These are phyloP conservation scores for Cephus runcator DNA, from an alignment of 2,888 invertebrate species.

Conservation along the genomic window DNA sequence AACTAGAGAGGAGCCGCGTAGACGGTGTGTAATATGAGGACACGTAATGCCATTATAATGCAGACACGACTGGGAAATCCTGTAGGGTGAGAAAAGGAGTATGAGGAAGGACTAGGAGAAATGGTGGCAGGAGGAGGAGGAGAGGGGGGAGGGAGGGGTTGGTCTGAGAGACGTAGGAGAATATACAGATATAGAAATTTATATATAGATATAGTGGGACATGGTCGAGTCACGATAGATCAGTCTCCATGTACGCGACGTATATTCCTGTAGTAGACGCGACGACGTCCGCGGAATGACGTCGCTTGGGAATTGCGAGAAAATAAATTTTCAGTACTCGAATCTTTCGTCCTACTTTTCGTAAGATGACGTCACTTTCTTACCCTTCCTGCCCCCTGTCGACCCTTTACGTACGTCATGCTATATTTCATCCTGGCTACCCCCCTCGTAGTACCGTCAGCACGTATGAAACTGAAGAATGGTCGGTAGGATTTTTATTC, in stretches of 20 bases:
- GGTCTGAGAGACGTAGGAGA: conserved; percentile 21
- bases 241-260: conserved; percentile 19
- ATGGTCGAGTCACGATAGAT: conserved; percentile 2
- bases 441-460: background rate
- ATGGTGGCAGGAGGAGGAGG: background rate
- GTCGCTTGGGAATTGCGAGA: conserved; percentile 46
- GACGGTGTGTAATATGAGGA: conserved; percentile 52
- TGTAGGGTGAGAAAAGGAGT: conserved; percentile 27
- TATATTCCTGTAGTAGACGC: conserved; percentile 30
- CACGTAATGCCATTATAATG: conserved; percentile 61
- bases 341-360: conserved; percentile 36
- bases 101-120: background rate
- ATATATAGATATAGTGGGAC: conserved; percentile 7
- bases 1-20: conserved; percentile 21
- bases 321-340: conserved; percentile 46
- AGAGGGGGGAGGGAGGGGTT: conserved; percentile 28
- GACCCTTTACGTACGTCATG: background rate
- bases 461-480: background rate
- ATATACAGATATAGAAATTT: conserved; percentile 20
- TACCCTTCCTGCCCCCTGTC: background rate
- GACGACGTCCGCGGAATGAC: conserved; percentile 51
- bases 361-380: conserved; percentile 27
- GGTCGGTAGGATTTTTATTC: background rate
- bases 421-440: background rate
- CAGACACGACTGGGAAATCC: conserved; percentile 53